Evolutionary conservation across 2,113 vertebrate genomes (phyloP).

Genomic region (Xenotilapia longispinis): DNA sequence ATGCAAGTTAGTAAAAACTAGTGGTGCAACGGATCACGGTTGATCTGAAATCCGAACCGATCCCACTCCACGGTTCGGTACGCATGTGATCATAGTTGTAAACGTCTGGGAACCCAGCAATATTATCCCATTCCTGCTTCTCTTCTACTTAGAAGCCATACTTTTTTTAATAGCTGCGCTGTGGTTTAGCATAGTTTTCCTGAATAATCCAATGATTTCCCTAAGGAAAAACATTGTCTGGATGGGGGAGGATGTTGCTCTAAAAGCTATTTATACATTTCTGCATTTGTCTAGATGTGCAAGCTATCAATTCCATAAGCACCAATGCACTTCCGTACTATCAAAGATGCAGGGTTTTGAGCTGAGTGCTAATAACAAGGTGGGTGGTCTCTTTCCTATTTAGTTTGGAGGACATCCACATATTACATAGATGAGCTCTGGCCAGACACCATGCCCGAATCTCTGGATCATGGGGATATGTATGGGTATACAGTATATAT

Average conservation of each 20-base stretch:
- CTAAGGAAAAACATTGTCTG: not conserved
- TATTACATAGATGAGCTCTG: not conserved
- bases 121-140: not conserved
- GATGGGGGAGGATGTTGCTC: not conserved
- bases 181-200: not conserved
- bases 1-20: not conserved
- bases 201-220: not conserved
- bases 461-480: not conserved
- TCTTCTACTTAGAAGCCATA: not conserved
- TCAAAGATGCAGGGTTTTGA: not conserved
- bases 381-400: not conserved
- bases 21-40: not conserved
- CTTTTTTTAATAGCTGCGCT: not conserved
- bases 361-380: not conserved
- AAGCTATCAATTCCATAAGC: not conserved
- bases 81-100: accelerated
- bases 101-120: not conserved
- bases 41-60: accelerated
- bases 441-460: not conserved
- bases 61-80: not conserved
- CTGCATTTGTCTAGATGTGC: not conserved
- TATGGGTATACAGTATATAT: not conserved
- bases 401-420: not conserved
- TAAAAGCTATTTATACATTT: not conserved
- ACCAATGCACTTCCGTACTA: not conserved